Conservation (phyloP, 92 coral and sea anemone species). For the Umimayanthus kanabou region DNA sequence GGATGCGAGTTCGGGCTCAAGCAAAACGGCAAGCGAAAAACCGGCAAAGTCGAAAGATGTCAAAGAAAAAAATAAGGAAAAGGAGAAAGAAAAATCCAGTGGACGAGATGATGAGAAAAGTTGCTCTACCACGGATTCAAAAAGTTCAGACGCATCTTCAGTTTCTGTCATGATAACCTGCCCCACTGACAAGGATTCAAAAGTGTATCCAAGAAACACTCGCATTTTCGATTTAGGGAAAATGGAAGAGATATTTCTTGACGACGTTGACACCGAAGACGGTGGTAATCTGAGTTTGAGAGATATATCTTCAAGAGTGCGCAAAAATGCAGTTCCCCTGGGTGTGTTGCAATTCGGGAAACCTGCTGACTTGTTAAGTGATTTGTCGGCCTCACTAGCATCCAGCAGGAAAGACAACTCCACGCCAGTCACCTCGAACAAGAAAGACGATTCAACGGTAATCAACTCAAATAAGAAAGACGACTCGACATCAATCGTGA, state of each 20-base stretch:
- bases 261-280: neutral
- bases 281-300: neutral
- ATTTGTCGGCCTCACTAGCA: neutral
- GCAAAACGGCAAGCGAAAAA: neutral
- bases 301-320: neutral
- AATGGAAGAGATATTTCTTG: constrained; percentile 1
- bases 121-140: neutral
- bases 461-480: constrained; percentile 5
- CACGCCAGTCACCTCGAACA: neutral
- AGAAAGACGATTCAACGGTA: neutral
- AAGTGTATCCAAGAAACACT: neutral
- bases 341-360: constrained; percentile 23
- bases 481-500: constrained; percentile 11
- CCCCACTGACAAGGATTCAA: neutral
- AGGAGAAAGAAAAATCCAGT: neutral
- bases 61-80: neutral
- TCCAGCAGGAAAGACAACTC: neutral
- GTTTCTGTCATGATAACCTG: neutral
- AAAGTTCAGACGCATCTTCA: neutral
- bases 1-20: constrained; percentile 7
- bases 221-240: neutral
- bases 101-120: neutral
- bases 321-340: neutral
- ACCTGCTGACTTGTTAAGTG: neutral
- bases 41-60: neutral